Base-by-base conservation (phyloP, 2,113 vertebrate genomes). In the Larimichthys polyactis region DNA sequence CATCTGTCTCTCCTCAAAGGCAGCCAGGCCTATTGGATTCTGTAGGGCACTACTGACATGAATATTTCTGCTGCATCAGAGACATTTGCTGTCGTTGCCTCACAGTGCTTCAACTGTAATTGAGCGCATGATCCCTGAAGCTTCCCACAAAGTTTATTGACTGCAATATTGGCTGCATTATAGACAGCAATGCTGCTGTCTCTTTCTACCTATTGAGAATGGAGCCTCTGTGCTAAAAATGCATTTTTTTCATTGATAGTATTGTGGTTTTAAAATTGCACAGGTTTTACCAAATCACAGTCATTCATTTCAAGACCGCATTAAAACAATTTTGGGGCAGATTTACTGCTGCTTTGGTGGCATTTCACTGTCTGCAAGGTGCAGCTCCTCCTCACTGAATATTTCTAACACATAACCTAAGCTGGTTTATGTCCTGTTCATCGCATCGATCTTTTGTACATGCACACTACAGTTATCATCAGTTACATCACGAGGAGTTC, bases 51-150 rank as follows among this genome's bases (percentile, higher is more conserved):
- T 63, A 71, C 83, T 87, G 89, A 83, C 87, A 91, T 94, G 87
- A 93, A 92, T 93, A 92, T 93, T 93, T 92, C 91, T 93, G 87
- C 92, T 90, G 90, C 91, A 93, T 92, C 91, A 94, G 84, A 94
- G 82, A 71, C 85, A 12, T 67, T 90, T 44, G 79, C 90, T 89
- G 87, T 83, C 60, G 75, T 54, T 71, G 90, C 75, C 77, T 85
- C 27, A 2, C 68, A 83, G 81, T 69, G 85, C 78, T 86, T 80
- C 79, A 58, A 20, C 79, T 48, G 69, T 90, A 92, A 92, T 90
- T 90, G 87, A 92, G 82, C 84, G 66, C 79, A 75, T 75, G 72
- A 87, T 85, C 79, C 92, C 75, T 19, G 66, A 80, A 89, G 89
- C 84, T 65, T 57, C 36, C 40, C 59, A 48, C 79, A 27, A 69